Percentiles rank a stretch among this genome's conserved stretches.
Evolutionary conservation across 2,888 invertebrate species (phyloP).

Genomic region (Acanthosoma haemorrhoidale): DNA sequence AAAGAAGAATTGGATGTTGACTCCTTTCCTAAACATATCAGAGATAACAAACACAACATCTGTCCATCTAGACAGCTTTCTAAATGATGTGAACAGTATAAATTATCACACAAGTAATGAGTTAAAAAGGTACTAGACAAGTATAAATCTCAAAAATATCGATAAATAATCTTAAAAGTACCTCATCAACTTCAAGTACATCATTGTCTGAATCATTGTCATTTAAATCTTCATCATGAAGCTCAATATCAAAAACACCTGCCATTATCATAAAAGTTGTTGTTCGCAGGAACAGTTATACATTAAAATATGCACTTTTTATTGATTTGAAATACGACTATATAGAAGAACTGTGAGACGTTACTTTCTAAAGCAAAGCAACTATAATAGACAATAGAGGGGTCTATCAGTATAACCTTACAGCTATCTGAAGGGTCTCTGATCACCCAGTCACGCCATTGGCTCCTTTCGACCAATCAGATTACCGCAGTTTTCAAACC

Average conservation of each 20-base stretch:
- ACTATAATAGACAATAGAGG: background rate
- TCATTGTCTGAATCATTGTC: conserved; percentile 77
- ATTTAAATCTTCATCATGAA: conserved; percentile 66
- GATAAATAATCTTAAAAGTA: conserved; percentile 48
- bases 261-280: conserved; percentile 54
- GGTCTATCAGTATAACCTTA: too few relatives aligned
- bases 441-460: too few relatives aligned
- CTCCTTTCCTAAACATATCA: conserved; percentile 4
- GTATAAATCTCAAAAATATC: too few relatives aligned
- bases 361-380: conserved; percentile 26
- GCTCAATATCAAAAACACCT: conserved; percentile 89
- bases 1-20: too few relatives aligned
- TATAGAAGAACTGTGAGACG: background rate
- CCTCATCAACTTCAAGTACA: conserved; percentile 81
- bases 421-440: conserved; percentile 24
- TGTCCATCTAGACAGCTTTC: background rate
- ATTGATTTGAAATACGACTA: too few relatives aligned
- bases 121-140: too few relatives aligned
- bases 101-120: too few relatives aligned
- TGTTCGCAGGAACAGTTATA: conserved; percentile 28
- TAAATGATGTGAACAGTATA: background rate
- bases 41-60: conserved; percentile 16
- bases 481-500: too few relatives aligned
- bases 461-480: too few relatives aligned
- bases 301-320: conserved; percentile 2